Evolutionary conservation across 1,140 invertebrate species (phyloP).

Genomic region (Cherax quadricarinatus): DNA sequence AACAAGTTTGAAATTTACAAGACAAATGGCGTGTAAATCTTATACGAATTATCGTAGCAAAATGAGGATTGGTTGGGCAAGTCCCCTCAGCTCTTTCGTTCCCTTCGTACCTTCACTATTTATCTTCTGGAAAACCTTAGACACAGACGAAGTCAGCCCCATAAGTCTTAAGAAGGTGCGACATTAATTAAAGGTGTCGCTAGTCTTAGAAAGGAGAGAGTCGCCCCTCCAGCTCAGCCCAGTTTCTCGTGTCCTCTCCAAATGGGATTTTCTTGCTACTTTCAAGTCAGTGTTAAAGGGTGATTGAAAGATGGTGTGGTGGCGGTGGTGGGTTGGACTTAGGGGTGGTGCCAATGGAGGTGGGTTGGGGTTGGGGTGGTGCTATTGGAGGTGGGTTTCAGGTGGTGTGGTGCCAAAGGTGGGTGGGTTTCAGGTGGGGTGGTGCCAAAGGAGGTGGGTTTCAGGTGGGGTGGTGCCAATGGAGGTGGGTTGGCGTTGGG

Average conservation of each 20-base stretch:
- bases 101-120: not conserved
- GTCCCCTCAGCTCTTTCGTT: too few species aligned
- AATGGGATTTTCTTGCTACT: not conserved
- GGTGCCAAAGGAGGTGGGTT: too few species aligned
- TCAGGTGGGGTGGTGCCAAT: too few species aligned
- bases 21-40: too few species aligned
- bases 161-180: not conserved
- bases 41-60: too few species aligned
- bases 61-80: too few species aligned
- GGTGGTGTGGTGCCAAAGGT: not conserved
- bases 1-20: too few species aligned
- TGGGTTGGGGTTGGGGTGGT: too few species aligned
- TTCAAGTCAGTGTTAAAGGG: not conserved
- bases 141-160: not conserved
- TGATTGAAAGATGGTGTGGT: not conserved
- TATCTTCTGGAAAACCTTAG: not conserved
- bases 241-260: not conserved
- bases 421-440: not conserved
- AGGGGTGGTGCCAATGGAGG: too few species aligned
- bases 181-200: not conserved
- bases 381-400: not conserved
- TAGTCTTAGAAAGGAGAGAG: not conserved
- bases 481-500: too few species aligned
- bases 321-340: too few species aligned
- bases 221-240: too few species aligned